These are phyloP conservation scores for Fulica atra DNA, from an alignment of 2,113 vertebrate genomes.

Conservation along the genomic window DNA sequence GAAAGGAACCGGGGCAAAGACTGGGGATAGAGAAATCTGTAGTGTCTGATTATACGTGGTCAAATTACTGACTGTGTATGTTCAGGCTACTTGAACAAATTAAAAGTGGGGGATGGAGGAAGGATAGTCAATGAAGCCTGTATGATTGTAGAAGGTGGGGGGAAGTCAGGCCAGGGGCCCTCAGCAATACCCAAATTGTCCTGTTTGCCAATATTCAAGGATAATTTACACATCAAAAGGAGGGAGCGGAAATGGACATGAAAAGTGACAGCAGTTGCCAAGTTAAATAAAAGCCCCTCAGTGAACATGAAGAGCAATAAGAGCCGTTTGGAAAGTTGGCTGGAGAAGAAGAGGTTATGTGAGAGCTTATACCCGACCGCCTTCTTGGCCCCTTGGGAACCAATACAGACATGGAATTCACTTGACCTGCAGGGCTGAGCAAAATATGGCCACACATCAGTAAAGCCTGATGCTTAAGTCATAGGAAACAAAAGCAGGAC, in stretches of 20 bases:
- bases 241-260: conserved; percentile 65
- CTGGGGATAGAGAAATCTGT: not conserved
- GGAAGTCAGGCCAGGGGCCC: conserved; percentile 20
- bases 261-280: conserved; percentile 68
- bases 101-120: not conserved
- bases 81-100: conserved; percentile 49
- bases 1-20: not conserved
- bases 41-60: not conserved
- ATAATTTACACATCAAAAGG: conserved; percentile 74
- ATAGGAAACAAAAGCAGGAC: conserved; percentile 66
- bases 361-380: conserved; percentile 55
- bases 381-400: conserved; percentile 59
- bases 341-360: conserved; percentile 64
- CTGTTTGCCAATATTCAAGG: conserved; percentile 62
- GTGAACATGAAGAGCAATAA: conserved; percentile 69
- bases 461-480: conserved; percentile 64
- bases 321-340: conserved; percentile 67
- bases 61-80: conserved; percentile 12
- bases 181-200: conserved; percentile 67
- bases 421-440: conserved; percentile 61
- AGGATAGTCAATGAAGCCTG: conserved; percentile 44
- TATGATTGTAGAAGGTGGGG: conserved; percentile 58
- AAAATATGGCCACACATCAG: conserved; percentile 66
- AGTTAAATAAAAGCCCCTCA: conserved; percentile 75
- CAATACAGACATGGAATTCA: conserved; percentile 61